Evolutionary conservation across 2,888 invertebrate species (phyloP), one percentile per base, ranked within the genome.

Genomic region (Trichopoda pennipes): DNA sequence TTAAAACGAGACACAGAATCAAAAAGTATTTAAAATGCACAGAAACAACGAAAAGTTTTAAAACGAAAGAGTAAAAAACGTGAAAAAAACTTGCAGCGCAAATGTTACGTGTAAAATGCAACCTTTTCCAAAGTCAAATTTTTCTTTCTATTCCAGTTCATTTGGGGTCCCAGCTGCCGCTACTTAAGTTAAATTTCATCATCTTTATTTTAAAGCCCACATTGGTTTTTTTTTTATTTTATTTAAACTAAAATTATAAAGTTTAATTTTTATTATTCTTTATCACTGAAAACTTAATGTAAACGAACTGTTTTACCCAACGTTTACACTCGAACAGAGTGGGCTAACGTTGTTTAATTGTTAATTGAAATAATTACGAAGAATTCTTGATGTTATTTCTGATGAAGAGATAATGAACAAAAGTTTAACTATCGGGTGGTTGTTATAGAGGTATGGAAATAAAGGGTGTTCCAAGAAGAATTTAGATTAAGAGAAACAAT

Each of bases 71-170:
- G 9, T 14, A 28, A 23, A 21, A 55, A 61, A 42, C n/a, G 42
- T 9, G 21, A 72, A 53, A 42, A 23, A 64, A 63, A 63, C 42
- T 55, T 32, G 56, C 23, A 42, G 61, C 14, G 76, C 66, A 77
- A 73, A 61, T 77, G 55, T 77, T 77, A 81, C 81, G 72, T 81
- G 80, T 68, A 61, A 61, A 72, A 58, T 80, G 80, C 80, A 76
- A 76, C 44, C 72, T 51, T 68, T 72, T 32, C 49, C 68, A 60
- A 77, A 76, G 80, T 72, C 51, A 72, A 75, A 56, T 61, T 23
- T 35, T 14, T 42, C 42, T 49, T 44, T 38, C 49, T 19, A 16
- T 28, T 19, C 53, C 66, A 70, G 74, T 69, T 32, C 17, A 61
- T 63, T 35, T 14, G 51, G 47, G 6, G 17, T 9, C 6, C 21